Base-by-base conservation (phyloP, 2,113 vertebrate species). In the Phylloscopus trochiloides region DNA sequence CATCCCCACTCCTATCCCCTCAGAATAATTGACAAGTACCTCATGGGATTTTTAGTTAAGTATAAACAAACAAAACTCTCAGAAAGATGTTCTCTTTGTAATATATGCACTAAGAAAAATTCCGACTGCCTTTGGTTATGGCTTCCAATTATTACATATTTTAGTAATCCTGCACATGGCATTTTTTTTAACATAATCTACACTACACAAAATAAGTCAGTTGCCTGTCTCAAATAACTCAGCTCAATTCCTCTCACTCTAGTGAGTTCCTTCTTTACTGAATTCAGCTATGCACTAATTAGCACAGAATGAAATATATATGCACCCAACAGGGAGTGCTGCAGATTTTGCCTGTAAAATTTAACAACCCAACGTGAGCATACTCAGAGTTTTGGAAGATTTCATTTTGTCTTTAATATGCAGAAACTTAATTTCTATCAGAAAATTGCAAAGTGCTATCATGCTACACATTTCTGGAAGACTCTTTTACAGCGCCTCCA, bases 321-420 rank as follows among this genome's bases (percentile, higher is more conserved):
- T 28, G 9, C 28, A 82, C 16, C 17, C 12, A 24, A 62, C 10
- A 71, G 48, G 32, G 34, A 89, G 61, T 31, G 58, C 32, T 86
- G 70, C 26, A 62, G 26, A 65, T 70, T 87, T 85, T 47, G 38
- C 61, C 62, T 90, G 52, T 42, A 58, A 66, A 86, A 91, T 81
- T 93, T 92, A 97, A 90, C 62, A 54, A 50, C 59, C 66, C 40
- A 95, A 42, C 9, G n/a, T 93, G 77, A 88, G 52, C 40, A 95
- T 70, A 65, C 28, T 25, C 12, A 50, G 88, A 78, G 52, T 77
- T 89, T 82, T 58, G 43, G 52, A 93, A 59, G 42, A 81, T 76
- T 94, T 87, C 45, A 32, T 92, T 95, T 97, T 67, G 40, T 58
- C 90, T 96, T 89, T 84, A 52, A n/a, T 52, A 25, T 76, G 31